Conservation (phyloP, 2,797 vertebrate species). For the Galago senegalensis region DNA sequence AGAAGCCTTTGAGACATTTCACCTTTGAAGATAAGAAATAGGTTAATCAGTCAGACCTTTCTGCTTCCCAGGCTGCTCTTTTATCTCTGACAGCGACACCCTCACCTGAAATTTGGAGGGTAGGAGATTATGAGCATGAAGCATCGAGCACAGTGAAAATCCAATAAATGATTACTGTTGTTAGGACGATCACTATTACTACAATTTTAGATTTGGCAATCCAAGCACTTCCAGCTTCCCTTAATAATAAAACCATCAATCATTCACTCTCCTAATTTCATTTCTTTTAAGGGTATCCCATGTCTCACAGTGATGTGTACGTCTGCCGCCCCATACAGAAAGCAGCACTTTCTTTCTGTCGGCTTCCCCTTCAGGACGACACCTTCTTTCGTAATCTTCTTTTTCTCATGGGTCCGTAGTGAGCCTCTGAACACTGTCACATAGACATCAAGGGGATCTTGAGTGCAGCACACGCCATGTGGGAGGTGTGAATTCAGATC, state of each 20-base stretch:
- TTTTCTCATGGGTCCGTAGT: background rate
- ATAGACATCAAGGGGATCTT: background rate
- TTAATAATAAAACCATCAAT: conserved; percentile 56
- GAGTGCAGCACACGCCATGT: background rate
- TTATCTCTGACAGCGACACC: conserved; percentile 58
- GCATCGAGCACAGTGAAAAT: conserved; percentile 26
- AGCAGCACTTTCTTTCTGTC: background rate
- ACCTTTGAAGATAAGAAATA: conserved; percentile 66
- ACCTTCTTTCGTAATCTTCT: background rate
- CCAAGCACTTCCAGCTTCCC: conserved; percentile 39
- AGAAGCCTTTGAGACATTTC: conserved; percentile 64
- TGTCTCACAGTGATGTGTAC: conserved; percentile 1
- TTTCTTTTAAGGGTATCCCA: conserved; percentile 12
- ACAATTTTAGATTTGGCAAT: conserved; percentile 8
- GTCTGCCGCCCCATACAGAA: background rate
- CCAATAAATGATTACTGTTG: conserved; percentile 20
- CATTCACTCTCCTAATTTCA: conserved; percentile 13
- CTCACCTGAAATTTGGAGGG: conserved; percentile 41
- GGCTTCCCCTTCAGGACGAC: background rate
- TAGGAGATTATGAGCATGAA: conserved; percentile 18
- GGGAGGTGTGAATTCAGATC: background rate
- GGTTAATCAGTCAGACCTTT: conserved; percentile 68
- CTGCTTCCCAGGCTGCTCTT: conserved; percentile 24
- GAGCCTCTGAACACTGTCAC: background rate
- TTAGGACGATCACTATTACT: conserved; percentile 14